These are phyloP conservation scores for Cyclophora punctaria DNA, from an alignment of 2,888 invertebrate genomes.

Conservation along the genomic window DNA sequence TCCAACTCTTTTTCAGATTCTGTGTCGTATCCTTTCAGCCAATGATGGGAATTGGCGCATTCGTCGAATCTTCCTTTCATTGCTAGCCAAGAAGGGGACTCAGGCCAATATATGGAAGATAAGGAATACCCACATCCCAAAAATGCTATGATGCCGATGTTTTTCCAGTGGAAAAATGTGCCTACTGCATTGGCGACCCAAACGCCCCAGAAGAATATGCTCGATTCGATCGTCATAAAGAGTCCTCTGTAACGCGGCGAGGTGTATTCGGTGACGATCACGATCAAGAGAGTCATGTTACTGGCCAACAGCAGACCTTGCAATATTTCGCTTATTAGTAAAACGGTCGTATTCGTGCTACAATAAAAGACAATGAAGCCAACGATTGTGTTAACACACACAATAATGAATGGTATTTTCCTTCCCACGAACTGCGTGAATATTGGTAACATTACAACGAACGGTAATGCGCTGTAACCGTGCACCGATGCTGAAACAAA, in stretches of 20 bases:
- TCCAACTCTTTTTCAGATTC: slow-evolving; percentile 33
- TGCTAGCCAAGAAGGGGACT: slow-evolving; percentile 44
- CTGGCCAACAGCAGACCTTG: slow-evolving; percentile 34
- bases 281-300: slow-evolving; percentile 33
- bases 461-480: slow-evolving; percentile 33
- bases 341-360: slow-evolving; percentile 27
- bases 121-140: slow-evolving; percentile 23
- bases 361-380: slow-evolving; percentile 35
- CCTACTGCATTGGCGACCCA: slow-evolving; percentile 43
- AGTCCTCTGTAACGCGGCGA: slow-evolving; percentile 39
- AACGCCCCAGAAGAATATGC: slow-evolving; percentile 40
- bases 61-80: slow-evolving; percentile 38
- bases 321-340: slow-evolving; percentile 34
- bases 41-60: slow-evolving; percentile 31
- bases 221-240: slow-evolving; percentile 39
- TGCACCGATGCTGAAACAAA: slow-evolving; percentile 35
- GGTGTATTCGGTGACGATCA: slow-evolving; percentile 38
- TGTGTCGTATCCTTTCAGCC: slow-evolving; percentile 33
- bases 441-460: slow-evolving; percentile 33
- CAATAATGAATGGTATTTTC: slow-evolving; percentile 30
- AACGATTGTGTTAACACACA: slow-evolving; percentile 26
- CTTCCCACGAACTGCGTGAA: slow-evolving; percentile 29
- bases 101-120: slow-evolving; percentile 34
- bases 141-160: slow-evolving; percentile 33
- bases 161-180: slow-evolving; percentile 38